Evolutionary conservation across 2,888 invertebrate genomes (phyloP).

Genomic region (Hetaerina titia): DNA sequence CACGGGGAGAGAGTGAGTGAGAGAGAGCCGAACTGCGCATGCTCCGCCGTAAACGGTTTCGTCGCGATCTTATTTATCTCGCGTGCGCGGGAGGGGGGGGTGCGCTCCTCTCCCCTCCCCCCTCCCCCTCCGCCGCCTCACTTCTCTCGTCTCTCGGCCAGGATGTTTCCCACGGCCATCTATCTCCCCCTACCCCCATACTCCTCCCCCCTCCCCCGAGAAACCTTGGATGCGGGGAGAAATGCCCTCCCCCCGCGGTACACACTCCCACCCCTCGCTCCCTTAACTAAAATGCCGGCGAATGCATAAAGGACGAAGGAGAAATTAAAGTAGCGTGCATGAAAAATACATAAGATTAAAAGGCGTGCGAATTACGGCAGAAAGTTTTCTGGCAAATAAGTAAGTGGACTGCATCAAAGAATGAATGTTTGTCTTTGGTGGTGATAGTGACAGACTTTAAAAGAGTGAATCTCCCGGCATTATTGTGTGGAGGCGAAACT

Average conservation of each 20-base stretch:
- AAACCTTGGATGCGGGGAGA: neutral
- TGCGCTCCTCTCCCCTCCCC: neutral
- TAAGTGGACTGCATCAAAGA: no score
- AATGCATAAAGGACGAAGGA: no score
- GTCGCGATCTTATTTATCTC: slow-evolving; percentile 17
- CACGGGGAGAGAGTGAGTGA: neutral
- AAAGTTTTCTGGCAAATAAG: no score
- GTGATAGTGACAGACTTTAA: no score
- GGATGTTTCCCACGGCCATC: neutral
- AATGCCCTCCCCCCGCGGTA: neutral
- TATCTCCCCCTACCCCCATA: neutral
- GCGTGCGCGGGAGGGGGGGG: neutral
- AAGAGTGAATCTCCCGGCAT: no score
- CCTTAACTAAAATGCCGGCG: no score
- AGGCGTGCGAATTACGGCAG: no score
- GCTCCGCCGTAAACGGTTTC: slow-evolving; percentile 1
- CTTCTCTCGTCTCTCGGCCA: slow-evolving; percentile 8
- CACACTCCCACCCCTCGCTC: neutral
- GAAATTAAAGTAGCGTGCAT: no score
- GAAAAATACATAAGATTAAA: no score
- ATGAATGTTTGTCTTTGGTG: no score
- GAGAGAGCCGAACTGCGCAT: neutral
- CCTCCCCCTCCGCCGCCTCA: neutral
- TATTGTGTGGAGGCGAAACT: no score
- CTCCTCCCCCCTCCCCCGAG: neutral